phyloP scores from a whole-genome alignment of 92 coral and sea anemone species.

The Bergia puertoricense region DNA sequence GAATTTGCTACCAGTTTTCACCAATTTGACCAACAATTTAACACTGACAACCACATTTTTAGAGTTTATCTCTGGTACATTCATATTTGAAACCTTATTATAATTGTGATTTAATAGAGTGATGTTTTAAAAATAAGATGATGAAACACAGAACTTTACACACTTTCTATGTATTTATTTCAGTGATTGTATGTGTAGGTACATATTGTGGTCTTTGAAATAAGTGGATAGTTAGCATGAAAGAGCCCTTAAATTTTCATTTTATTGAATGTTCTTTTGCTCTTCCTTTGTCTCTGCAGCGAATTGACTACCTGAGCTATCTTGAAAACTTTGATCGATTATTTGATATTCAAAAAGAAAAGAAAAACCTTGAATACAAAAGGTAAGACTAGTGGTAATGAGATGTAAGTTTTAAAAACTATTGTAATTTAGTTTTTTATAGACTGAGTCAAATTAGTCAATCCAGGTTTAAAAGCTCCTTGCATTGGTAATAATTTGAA shows the following conservation, averaged over 20 bases:
- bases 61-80: too few species aligned
- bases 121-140: too few species aligned
- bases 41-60: too few species aligned
- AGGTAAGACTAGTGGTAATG: slow-evolving; percentile 52
- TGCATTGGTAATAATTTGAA: background rate
- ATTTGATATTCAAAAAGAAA: slow-evolving; percentile 97
- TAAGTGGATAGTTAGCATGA: background rate
- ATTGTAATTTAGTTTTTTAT: too few species aligned
- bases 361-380: slow-evolving; percentile 92
- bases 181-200: too few species aligned
- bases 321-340: slow-evolving; percentile 95
- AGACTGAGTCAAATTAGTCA: background rate
- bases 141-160: too few species aligned
- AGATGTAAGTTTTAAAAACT: background rate
- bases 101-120: too few species aligned
- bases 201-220: too few species aligned
- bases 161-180: too few species aligned
- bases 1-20: too few species aligned
- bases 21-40: too few species aligned
- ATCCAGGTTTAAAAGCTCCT: background rate
- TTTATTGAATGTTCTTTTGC: background rate
- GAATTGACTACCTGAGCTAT: slow-evolving; percentile 85
- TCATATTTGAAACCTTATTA: too few species aligned
- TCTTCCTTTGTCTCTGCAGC: slow-evolving; percentile 44
- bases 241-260: background rate